Evolutionary conservation across 2,113 vertebrate species (phyloP).

Genomic region (Epinephelus lanceolatus): DNA sequence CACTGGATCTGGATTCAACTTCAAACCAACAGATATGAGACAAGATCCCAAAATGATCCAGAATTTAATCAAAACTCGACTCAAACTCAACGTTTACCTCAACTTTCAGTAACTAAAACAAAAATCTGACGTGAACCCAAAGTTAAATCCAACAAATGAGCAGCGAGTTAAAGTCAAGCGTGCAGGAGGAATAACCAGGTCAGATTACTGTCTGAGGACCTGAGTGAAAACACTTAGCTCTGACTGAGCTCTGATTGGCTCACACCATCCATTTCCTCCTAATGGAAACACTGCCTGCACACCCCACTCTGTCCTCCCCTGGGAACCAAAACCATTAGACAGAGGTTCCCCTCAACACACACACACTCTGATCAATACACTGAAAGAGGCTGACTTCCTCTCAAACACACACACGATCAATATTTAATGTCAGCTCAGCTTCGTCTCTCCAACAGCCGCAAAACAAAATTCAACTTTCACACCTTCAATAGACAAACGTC

Average conservation of each 20-base stretch:
- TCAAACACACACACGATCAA: slow-evolving; percentile 39
- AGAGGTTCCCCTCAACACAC: slow-evolving; percentile 15
- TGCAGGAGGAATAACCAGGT: not conserved
- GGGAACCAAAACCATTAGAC: slow-evolving; percentile 66
- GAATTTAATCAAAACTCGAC: too few relatives aligned
- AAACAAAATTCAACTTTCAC: too few relatives aligned
- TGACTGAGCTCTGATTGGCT: slow-evolving; percentile 43
- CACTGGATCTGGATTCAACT: too few relatives aligned
- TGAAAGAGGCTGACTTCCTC: slow-evolving; percentile 18
- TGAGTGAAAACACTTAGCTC: slow-evolving; percentile 41
- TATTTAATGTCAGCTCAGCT: slow-evolving; percentile 47
- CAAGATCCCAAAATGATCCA: too few relatives aligned
- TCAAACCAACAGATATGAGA: too few relatives aligned
- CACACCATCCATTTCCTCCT: slow-evolving; percentile 68
- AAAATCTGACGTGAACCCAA: too few relatives aligned
- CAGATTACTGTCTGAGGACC: slow-evolving; percentile 7
- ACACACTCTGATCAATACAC: slow-evolving; percentile 28
- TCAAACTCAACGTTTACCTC: too few relatives aligned
- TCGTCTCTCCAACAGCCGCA: not conserved
- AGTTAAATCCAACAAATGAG: too few relatives aligned
- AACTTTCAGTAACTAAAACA: too few relatives aligned
- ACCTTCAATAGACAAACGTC: too few relatives aligned
- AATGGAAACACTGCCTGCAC: slow-evolving; percentile 63
- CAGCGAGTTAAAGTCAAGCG: too few relatives aligned
- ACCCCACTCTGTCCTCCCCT: slow-evolving; percentile 45